These are phyloP conservation scores for Aepyceros melampus DNA, from an alignment of 2,113 vertebrate species.

Conservation along the genomic window DNA sequence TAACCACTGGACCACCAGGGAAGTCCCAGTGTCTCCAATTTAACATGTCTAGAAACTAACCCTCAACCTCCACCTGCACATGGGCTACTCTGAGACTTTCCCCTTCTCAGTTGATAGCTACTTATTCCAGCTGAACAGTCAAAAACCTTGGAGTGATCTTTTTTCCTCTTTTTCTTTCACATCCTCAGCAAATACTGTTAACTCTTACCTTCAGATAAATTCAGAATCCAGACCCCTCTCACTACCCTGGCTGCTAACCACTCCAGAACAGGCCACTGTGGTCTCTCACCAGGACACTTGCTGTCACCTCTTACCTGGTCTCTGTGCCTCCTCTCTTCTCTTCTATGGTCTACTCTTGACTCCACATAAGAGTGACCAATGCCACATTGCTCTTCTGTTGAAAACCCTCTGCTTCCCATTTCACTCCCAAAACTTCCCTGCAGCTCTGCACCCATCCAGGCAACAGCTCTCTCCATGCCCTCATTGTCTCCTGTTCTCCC, in stretches of 20 bases:
- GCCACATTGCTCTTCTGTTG: rapidly evolving
- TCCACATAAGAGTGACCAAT: background rate
- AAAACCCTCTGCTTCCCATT: background rate
- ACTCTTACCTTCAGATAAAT: background rate
- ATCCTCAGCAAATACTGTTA: background rate
- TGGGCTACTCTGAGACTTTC: background rate
- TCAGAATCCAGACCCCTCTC: background rate
- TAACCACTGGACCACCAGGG: background rate
- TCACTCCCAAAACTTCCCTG: background rate
- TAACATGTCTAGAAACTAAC: background rate
- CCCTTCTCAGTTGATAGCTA: background rate
- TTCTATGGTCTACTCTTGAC: background rate
- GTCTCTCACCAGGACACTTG: background rate
- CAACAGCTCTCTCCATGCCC: background rate
- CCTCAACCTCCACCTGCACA: background rate
- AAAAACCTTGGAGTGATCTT: background rate
- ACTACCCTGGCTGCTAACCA: background rate
- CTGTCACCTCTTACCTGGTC: background rate
- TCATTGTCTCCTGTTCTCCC: no score
- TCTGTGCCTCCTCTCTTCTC: background rate
- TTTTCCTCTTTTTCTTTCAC: background rate
- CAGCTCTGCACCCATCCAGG: background rate
- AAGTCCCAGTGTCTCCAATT: background rate
- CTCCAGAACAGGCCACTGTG: background rate
- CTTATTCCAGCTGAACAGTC: background rate